phyloP scores from a whole-genome alignment of 2,888 invertebrate genomes.

The Drosophila rubida region DNA sequence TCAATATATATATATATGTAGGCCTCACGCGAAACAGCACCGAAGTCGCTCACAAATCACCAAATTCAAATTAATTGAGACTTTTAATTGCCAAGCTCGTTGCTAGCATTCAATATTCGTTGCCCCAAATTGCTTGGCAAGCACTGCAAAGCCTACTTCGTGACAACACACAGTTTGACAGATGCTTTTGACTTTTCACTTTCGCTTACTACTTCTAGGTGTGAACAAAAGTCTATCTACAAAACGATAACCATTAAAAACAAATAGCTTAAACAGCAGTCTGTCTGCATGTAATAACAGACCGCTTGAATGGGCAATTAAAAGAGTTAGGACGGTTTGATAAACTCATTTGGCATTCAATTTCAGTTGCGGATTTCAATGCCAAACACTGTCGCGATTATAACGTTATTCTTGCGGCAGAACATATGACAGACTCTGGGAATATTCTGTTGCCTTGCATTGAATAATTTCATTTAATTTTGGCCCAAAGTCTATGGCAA shows the following conservation, averaged over 20 bases:
- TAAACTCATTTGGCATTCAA: constrained; percentile 13
- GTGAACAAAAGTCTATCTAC: background rate
- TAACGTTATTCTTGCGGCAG: constrained; percentile 3
- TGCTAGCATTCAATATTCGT: background rate
- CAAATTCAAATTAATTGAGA: background rate
- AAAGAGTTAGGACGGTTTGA: constrained; percentile 1
- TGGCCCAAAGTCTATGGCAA: constrained; percentile 65
- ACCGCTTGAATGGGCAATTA: background rate
- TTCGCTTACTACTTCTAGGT: background rate
- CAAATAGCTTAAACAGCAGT: background rate
- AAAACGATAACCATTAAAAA: background rate
- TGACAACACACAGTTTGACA: background rate
- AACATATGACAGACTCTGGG: constrained; percentile 32
- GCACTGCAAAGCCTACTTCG: background rate
- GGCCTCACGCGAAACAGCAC: constrained; percentile 8
- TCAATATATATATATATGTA: background rate
- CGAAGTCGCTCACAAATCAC: constrained; percentile 16
- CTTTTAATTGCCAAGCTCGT: constrained; percentile 3
- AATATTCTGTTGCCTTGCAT: constrained; percentile 38
- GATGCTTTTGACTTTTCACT: background rate
- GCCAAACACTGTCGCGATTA: constrained; percentile 8
- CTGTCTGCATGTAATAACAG: background rate
- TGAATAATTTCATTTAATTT: constrained; percentile 67
- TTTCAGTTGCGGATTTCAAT: constrained; percentile 14
- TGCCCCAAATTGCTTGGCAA: background rate